These are phyloP conservation scores for Andrena marginata DNA, from an alignment of 2,888 invertebrate genomes.

Conservation along the genomic window DNA sequence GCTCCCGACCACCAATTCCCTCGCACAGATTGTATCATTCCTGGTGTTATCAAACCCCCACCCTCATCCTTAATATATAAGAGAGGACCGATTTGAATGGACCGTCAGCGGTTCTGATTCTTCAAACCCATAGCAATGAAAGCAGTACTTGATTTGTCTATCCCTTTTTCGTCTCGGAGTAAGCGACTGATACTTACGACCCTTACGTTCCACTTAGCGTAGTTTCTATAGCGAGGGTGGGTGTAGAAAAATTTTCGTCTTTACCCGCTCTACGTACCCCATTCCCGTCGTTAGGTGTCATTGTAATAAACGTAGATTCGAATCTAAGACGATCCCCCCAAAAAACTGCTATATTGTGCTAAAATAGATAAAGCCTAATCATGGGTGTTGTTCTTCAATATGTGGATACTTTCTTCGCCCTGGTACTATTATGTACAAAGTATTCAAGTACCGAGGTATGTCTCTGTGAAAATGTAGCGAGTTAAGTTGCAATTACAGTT, in stretches of 20 bases:
- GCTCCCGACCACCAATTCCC: neutral
- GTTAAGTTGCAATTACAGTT: neutral
- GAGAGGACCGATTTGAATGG: too few species aligned
- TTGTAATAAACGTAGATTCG: neutral
- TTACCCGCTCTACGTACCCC: neutral
- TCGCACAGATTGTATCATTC: neutral
- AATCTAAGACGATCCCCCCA: neutral
- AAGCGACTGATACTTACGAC: neutral
- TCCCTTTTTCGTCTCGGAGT: neutral
- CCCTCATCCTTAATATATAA: too few species aligned
- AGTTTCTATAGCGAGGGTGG: neutral
- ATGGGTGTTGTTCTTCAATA: too few species aligned
- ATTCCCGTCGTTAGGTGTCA: slow-evolving; percentile 1
- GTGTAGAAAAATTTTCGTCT: neutral
- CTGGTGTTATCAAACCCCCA: too few species aligned
- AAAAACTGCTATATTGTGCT: too few species aligned
- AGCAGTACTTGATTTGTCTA: neutral
- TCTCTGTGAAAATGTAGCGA: slow-evolving; percentile 10
- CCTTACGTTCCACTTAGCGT: neutral
- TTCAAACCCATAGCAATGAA: neutral
- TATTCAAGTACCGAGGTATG: neutral
- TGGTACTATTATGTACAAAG: too few species aligned
- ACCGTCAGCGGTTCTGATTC: neutral
- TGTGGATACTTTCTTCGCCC: too few species aligned
- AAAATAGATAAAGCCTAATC: too few species aligned